Evolutionary conservation across 2,113 vertebrate species (phyloP).

Genomic region (Cepphus grylle): DNA sequence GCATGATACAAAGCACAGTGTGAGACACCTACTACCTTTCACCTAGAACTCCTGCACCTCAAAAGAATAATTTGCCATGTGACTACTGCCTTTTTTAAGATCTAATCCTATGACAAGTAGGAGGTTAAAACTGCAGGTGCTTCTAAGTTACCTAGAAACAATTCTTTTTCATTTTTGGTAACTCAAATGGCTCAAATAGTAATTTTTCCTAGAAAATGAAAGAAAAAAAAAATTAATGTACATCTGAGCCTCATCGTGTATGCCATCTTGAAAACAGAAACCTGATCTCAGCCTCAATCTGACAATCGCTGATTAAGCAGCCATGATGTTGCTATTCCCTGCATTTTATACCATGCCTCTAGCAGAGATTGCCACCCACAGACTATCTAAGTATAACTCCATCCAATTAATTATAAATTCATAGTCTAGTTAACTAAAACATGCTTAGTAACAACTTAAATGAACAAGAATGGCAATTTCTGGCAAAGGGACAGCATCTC

Average conservation of each 20-base stretch:
- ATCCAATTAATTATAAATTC: constrained; percentile 36
- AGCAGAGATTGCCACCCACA: constrained; percentile 40
- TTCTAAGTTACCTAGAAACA: not conserved
- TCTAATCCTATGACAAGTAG: not conserved
- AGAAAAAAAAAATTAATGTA: not conserved
- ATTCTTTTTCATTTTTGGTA: not conserved
- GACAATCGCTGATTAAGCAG: not conserved
- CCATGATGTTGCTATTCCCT: not conserved
- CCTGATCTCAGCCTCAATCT: not conserved
- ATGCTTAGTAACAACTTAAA: not conserved
- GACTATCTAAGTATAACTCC: constrained; percentile 39
- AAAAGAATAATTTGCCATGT: not conserved
- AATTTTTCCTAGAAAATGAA: not conserved
- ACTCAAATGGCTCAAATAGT: not conserved
- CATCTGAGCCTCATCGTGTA: fast-evolving
- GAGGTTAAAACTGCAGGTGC: not conserved
- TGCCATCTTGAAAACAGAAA: not conserved
- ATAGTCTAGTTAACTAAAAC: constrained; percentile 3
- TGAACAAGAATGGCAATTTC: not conserved
- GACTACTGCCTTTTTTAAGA: not conserved
- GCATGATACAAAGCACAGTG: not conserved
- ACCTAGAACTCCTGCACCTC: not conserved
- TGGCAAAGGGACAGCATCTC: not conserved
- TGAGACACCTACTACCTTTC: not conserved
- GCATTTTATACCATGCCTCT: not conserved